Percentiles rank a stretch among this genome's conserved stretches.
phyloP scores from a whole-genome alignment of 2,113 vertebrate genomes.

The Odontophorus gujanensis region DNA sequence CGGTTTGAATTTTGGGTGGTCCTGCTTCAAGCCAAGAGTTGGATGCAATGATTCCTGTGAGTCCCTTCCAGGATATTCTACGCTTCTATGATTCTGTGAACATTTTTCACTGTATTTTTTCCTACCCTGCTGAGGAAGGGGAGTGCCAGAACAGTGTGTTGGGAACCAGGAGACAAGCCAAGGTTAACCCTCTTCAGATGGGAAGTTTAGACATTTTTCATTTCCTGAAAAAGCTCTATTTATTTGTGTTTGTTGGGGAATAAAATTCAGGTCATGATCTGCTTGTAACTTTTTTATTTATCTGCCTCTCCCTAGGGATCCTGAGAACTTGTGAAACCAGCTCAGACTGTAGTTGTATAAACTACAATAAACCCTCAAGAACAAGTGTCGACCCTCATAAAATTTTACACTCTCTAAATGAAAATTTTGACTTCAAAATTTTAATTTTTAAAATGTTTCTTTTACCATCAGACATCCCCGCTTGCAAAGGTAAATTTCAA shows the following conservation, averaged over 20 bases:
- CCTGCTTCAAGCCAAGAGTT: background rate
- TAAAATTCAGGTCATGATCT: background rate
- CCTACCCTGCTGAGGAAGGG: background rate
- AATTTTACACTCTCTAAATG: background rate
- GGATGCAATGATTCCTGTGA: background rate
- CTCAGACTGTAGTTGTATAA: background rate
- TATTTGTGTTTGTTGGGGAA: background rate
- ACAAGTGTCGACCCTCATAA: background rate
- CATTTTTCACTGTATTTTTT: background rate
- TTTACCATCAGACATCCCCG: background rate
- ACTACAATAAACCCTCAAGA: background rate
- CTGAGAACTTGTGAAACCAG: background rate
- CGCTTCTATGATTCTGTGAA: background rate
- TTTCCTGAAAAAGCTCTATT: background rate
- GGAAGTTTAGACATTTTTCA: background rate
- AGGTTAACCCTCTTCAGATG: background rate
- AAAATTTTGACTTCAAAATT: background rate
- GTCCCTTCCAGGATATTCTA: background rate
- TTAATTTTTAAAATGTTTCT: background rate
- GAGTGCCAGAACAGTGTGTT: background rate
- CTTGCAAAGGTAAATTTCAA: background rate
- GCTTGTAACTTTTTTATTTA: background rate
- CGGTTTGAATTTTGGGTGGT: background rate
- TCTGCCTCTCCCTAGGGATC: background rate
- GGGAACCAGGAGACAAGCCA: background rate